Evolutionary conservation across 2,113 vertebrate species (phyloP), one percentile per base, ranked within the genome.

Genomic region (Clarias batrachus): DNA sequence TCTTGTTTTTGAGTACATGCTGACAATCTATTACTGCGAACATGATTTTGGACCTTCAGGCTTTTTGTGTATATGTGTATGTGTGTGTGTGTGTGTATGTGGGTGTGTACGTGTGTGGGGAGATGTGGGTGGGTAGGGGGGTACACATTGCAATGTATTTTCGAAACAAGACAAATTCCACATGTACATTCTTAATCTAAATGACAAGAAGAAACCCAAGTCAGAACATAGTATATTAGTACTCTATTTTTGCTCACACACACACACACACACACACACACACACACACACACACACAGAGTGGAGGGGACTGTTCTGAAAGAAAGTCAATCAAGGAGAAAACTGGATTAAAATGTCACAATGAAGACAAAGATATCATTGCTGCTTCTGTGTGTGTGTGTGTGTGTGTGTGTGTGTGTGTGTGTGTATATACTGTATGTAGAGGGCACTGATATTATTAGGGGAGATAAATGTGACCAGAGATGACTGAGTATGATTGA

Each of bases 11-110:
- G 88, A 89, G 86, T 80, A 82, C 65, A 80, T 81, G 63, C 81
- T 85, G 84, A 88, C 89, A 89, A 70, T 88, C 86, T 89, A 89
- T 87, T 87, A 89, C 84, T 83, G 89, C 84, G 60, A 85, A 88
- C 89, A 88, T 84, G 81, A 77, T 86, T 87, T 87, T 87, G 81
- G 80, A 85, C 88, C 79, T 41, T 57, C 76, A 62, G 27, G 23
- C 59, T 74, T 87, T 89, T 52, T 74, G 57, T 66, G 13, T 23
- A 17, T 30, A n/a, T 48, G 21, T 82, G 76, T 30, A 41, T 60
- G 48, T 78, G 3, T 21, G 37, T 85, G 59, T 65, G n/a, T 30
- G 30, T 2, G 60, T 63, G 56, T 4, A 33, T 63, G 33, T 81
- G 78, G 62, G 17, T 37, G 77, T 65, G 63, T 25, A 10, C 1